A percentile compares a stretch with the other conserved stretches of the same genome.
Evolutionary conservation across 2,797 vertebrate genomes (phyloP).

Genomic region (Pogoniulus pusillus): DNA sequence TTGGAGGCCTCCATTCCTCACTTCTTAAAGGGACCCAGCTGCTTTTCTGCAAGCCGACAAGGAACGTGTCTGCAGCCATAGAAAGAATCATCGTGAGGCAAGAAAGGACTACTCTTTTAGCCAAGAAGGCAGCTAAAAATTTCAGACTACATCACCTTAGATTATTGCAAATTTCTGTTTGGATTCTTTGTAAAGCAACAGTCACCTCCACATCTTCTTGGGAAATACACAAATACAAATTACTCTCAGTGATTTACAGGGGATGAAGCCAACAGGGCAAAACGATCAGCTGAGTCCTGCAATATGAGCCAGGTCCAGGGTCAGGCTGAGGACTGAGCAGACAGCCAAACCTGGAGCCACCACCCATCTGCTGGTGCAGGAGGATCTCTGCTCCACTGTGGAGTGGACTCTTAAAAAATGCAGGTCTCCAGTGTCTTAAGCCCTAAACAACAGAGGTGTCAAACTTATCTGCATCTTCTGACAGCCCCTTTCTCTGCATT

Average conservation of each 20-base stretch:
- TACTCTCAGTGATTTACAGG: neutral
- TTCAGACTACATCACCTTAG: neutral
- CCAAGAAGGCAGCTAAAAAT: neutral
- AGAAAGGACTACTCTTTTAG: neutral
- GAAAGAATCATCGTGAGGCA: neutral
- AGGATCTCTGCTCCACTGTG: neutral
- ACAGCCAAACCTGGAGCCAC: neutral
- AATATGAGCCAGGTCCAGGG: neutral
- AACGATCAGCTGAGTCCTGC: neutral
- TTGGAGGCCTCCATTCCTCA: constrained; percentile 35
- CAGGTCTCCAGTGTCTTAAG: neutral
- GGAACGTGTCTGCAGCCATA: neutral
- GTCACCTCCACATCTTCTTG: neutral
- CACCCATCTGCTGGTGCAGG: neutral
- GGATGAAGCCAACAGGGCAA: accelerated
- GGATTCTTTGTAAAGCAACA: neutral
- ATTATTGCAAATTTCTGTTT: neutral
- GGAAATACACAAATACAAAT: neutral
- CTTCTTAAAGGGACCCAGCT: constrained; percentile 65
- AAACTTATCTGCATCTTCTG: neutral
- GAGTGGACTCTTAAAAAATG: neutral
- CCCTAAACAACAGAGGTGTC: neutral
- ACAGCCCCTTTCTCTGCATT: neutral
- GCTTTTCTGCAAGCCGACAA: neutral
- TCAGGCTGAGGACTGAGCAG: neutral